These are phyloP conservation scores for Zelostemma sp. DNA, from an alignment of 1,140 invertebrate genomes.

Conservation along the genomic window DNA sequence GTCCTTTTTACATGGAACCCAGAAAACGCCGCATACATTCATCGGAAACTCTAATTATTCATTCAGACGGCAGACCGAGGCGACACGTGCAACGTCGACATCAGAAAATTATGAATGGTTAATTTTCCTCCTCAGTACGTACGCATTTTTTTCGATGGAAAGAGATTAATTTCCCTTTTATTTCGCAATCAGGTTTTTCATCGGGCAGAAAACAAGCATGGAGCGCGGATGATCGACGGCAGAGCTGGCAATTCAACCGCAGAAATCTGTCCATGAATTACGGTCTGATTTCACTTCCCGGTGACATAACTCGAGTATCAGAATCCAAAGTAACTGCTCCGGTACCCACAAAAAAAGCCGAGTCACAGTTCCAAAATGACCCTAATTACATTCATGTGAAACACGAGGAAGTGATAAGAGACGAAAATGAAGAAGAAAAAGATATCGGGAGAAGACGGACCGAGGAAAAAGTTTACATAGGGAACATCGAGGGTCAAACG, in stretches of 20 bases:
- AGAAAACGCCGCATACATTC: constrained; percentile 81
- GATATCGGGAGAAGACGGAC: constrained; percentile 9
- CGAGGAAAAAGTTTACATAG: constrained; percentile 63
- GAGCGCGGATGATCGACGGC: constrained; percentile 80
- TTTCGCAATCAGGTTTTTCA: constrained; percentile 72
- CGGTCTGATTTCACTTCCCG: constrained; percentile 61
- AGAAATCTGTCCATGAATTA: constrained; percentile 69
- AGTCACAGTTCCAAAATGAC: constrained; percentile 27
- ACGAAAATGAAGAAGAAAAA: constrained; percentile 22
- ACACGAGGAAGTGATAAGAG: not conserved
- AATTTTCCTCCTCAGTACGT: constrained; percentile 9
- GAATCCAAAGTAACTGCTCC: constrained; percentile 6
- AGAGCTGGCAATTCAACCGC: constrained; percentile 81
- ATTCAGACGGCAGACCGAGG: constrained; percentile 57
- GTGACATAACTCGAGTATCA: constrained; percentile 49
- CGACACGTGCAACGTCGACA: constrained; percentile 57
- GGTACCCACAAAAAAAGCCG: constrained; percentile 14
- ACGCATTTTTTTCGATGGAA: not conserved
- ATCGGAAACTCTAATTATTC: constrained; percentile 79
- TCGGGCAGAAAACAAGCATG: constrained; percentile 80
- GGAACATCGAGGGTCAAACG: constrained; percentile 67
- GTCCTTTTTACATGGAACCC: constrained; percentile 84
- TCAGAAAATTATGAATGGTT: constrained; percentile 48
- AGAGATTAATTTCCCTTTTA: constrained; percentile 1
- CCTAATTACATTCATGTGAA: constrained; percentile 30